Percentiles rank a stretch among this genome's conserved stretches.
Conservation (phyloP, 2,113 vertebrate species). For the Macrotis lagotis region DNA sequence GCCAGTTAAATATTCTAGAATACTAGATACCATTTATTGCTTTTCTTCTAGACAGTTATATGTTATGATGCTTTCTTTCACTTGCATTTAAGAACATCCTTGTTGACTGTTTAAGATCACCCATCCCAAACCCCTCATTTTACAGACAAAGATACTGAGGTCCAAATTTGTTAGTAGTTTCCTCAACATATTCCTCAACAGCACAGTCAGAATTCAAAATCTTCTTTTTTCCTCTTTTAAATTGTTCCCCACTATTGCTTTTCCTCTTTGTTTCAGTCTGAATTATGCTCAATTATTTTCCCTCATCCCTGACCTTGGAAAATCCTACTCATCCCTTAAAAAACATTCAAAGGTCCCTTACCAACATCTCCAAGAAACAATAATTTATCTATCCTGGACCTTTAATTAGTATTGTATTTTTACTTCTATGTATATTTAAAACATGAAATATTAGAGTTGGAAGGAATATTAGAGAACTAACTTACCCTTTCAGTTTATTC, state of each 20-base stretch:
- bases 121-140: neutral
- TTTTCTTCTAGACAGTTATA: neutral
- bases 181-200: neutral
- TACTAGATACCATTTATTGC: neutral
- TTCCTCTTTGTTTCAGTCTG: neutral
- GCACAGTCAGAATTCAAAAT: neutral
- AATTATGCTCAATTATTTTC: neutral
- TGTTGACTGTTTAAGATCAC: neutral
- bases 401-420: neutral
- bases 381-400: neutral
- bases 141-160: neutral
- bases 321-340: neutral
- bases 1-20: neutral
- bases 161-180: neutral
- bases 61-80: neutral
- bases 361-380: neutral
- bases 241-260: neutral
- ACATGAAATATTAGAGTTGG: neutral
- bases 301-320: neutral
- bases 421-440: neutral
- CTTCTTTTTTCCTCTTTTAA: neutral
- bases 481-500: neutral
- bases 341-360: neutral
- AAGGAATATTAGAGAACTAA: neutral
- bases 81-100: neutral